Percentiles rank a stretch among this genome's conserved stretches.
Evolutionary conservation across 1,140 invertebrate genomes (phyloP).

Genomic region (Pomacea maculata): DNA sequence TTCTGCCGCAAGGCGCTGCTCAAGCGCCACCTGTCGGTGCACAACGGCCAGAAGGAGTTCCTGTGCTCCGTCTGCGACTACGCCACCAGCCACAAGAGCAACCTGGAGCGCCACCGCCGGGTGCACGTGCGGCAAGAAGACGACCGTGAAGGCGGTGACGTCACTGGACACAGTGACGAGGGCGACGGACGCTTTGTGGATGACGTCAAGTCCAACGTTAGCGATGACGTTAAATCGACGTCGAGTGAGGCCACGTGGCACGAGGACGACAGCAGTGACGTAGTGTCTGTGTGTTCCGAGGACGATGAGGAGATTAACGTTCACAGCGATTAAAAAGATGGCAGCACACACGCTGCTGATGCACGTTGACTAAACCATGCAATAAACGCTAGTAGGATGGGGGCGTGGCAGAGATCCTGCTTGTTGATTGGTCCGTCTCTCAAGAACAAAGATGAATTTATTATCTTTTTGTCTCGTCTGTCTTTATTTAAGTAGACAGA

Average conservation of each 20-base stretch:
- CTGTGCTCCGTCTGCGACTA: conserved; percentile 65
- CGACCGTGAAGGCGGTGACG: conserved; percentile 20
- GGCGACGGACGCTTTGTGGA: neutral
- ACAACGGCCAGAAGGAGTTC: conserved; percentile 66
- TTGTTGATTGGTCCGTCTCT: no score
- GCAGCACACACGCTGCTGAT: no score
- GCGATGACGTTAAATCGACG: conserved; percentile 19
- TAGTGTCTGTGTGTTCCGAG: conserved; percentile 35
- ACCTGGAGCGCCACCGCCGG: conserved; percentile 66
- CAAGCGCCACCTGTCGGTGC: conserved; percentile 67
- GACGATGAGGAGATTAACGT: conserved; percentile 42
- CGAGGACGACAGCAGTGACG: conserved; percentile 23
- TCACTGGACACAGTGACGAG: neutral
- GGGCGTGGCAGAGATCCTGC: neutral
- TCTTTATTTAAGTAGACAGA: no score
- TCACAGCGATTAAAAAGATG: conserved; percentile 23
- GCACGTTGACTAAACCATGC: no score
- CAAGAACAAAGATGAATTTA: no score
- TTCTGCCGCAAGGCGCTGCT: conserved; percentile 68
- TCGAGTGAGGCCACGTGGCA: conserved; percentile 9
- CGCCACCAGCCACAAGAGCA: conserved; percentile 68
- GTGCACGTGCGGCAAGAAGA: conserved; percentile 53
- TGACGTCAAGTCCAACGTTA: neutral
- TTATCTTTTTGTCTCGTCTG: no score
- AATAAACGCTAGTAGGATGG: neutral